These are phyloP conservation scores for Pitta sordida DNA, from an alignment of 2,113 vertebrate genomes.

Conservation along the genomic window DNA sequence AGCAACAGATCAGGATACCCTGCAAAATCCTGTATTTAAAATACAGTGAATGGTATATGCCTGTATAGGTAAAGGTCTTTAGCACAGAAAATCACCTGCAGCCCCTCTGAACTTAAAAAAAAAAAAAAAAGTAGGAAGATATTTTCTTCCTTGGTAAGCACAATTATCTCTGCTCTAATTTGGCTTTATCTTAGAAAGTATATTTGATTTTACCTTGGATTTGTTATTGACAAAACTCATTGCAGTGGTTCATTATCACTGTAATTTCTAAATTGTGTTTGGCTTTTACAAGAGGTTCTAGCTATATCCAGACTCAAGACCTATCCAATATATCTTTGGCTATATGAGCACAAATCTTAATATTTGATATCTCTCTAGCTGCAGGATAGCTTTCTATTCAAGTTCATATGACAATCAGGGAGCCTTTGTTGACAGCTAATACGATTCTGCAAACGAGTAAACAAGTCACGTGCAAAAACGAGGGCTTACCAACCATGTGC, in stretches of 20 bases:
- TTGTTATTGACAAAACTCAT: not conserved
- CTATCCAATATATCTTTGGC: not conserved
- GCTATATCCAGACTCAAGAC: not conserved
- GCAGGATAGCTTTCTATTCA: not conserved
- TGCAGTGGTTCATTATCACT: not conserved
- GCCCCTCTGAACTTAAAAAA: not conserved
- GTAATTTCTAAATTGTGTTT: not conserved
- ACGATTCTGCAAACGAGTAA: not conserved
- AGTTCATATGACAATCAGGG: not conserved
- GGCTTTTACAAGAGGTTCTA: not conserved
- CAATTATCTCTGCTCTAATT: not conserved
- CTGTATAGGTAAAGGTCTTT: not conserved
- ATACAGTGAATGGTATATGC: not conserved
- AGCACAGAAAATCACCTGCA: not conserved
- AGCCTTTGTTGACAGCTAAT: constrained; percentile 12
- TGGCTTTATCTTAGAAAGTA: not conserved
- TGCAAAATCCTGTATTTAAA: not conserved
- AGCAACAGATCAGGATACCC: not conserved
- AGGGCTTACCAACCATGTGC: not conserved
- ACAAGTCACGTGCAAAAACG: not conserved
- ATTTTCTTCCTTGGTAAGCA: not conserved
- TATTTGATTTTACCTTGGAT: not conserved
- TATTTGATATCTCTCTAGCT: constrained; percentile 11
- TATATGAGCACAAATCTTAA: not conserved
- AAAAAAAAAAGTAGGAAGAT: not conserved